Base-by-base conservation (phyloP, 37 sponge, comb jelly and placozoan genomes). In the Chondrilla cf. caribensis region DNA sequence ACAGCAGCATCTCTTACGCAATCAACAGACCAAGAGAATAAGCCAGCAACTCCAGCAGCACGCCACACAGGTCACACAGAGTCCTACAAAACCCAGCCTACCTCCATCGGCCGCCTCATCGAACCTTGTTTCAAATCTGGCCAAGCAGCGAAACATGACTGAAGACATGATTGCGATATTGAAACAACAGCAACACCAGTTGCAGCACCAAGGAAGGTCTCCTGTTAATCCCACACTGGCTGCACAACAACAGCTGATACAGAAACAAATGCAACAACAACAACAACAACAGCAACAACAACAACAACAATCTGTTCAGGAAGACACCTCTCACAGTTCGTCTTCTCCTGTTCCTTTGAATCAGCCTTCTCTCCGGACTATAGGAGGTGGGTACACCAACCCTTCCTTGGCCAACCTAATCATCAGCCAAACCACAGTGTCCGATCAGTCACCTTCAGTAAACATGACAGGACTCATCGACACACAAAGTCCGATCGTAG, bases 141-240 rank as follows among this genome's bases (percentile, higher is more conserved):
- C 76, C 41, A 73, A 73, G 6, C 76, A 40, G 40, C 21, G 42
- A 4, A 73, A 73, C 24, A 37, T 73, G 25, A 86, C 88, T 7
- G 92, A 91, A 58, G 92, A 91, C 18, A 85, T 91, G 17, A 14
- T 90, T 0, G 91, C 91, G 6, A 70, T 90, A 28, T 31, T 91
- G 47, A 86, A 87, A 58, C 92, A 91, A 67, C 88, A 87, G 22
- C 41, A 73, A 39, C 76, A 73, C 11, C 76, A 67, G 64, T 22
- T 29, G 31, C 68, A 67, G 35, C 51, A 47, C 11, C 51, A 47
- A 47, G 51, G 51, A 47, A 6, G 51, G 11, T 47, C 51, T 47
- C n/a, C n/a, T n/a, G 51, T 47, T 11, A 47, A 47, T 47, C 51
- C 51, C 11, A n/a, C n/a, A n/a, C 51, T 47, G 51, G 51, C 11